Evolutionary conservation across 1,140 invertebrate species (phyloP).

Genomic region (Meteorus sp.): DNA sequence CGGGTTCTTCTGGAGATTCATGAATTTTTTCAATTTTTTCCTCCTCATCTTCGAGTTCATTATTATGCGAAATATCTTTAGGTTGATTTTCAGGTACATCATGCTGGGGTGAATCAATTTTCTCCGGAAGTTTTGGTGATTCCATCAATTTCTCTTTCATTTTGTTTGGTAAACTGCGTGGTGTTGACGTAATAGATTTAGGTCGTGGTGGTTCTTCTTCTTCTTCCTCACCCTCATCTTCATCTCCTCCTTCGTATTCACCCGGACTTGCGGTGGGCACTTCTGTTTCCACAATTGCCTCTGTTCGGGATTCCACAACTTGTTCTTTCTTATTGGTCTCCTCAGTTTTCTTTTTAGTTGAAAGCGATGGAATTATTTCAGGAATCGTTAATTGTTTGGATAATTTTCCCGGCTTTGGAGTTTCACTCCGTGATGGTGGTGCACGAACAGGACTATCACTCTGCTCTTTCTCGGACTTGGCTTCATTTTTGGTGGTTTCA

Average conservation of each 20-base stretch:
- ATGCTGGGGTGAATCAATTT: neutral
- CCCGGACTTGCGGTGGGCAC: constrained; percentile 52
- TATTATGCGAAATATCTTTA: neutral
- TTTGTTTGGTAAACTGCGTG: constrained; percentile 5
- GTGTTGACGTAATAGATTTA: neutral
- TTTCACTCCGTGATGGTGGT: neutral
- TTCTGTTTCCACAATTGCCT: constrained; percentile 38
- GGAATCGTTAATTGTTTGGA: constrained; percentile 41
- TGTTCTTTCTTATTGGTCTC: constrained; percentile 16
- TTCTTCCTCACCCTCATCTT: constrained; percentile 50
- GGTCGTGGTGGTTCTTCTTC: constrained; percentile 35
- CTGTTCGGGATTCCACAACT: constrained; percentile 14
- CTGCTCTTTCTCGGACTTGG: constrained; percentile 19
- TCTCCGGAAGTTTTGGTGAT: constrained; percentile 28
- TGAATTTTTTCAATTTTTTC: neutral
- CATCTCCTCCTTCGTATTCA: constrained; percentile 61
- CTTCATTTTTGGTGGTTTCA: constrained; percentile 36
- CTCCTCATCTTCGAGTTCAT: neutral
- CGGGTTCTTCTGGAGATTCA: neutral
- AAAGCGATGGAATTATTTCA: constrained; percentile 35
- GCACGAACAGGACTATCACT: constrained; percentile 27
- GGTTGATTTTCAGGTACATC: neutral
- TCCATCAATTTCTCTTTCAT: constrained; percentile 15
- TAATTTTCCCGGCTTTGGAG: constrained; percentile 3
- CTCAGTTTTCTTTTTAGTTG: neutral